A percentile compares a stretch with the other conserved stretches of the same genome.
phyloP scores from a whole-genome alignment of 1,140 invertebrate species.

The Drosophila tropicalis region DNA sequence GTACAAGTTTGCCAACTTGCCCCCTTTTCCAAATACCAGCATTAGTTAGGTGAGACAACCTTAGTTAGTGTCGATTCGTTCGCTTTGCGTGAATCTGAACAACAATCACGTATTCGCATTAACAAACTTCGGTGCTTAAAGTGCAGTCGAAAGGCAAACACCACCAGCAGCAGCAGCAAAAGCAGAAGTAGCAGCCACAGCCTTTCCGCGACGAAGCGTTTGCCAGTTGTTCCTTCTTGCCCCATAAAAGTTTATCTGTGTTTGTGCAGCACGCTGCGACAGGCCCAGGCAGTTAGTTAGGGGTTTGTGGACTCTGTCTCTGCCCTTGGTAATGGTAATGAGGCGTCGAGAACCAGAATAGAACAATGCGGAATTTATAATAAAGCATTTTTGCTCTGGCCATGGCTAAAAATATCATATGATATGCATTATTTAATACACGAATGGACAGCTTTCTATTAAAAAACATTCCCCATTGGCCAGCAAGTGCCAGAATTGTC shows the following conservation, averaged over 20 bases:
- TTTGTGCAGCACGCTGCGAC: slow-evolving; percentile 53
- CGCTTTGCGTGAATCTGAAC: slow-evolving; percentile 47
- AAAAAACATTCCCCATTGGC: not conserved
- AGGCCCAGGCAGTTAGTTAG: not conserved
- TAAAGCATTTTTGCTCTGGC: slow-evolving; percentile 7
- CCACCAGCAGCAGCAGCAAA: slow-evolving; percentile 15
- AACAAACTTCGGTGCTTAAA: slow-evolving; percentile 76
- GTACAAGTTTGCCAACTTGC: slow-evolving; percentile 27
- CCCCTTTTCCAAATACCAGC: no score
- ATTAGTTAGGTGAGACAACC: not conserved
- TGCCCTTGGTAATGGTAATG: slow-evolving; percentile 34
- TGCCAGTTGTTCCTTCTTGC: slow-evolving; percentile 4
- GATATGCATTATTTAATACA: slow-evolving; percentile 7
- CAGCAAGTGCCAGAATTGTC: not conserved
- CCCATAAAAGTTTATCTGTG: slow-evolving; percentile 64
- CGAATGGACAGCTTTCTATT: not conserved
- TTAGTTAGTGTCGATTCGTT: slow-evolving; percentile 38
- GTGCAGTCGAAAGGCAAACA: slow-evolving; percentile 71
- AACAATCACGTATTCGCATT: slow-evolving; percentile 76
- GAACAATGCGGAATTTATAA: slow-evolving; percentile 19
- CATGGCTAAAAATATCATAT: slow-evolving; percentile 37
- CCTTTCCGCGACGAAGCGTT: slow-evolving; percentile 8
- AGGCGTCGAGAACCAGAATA: slow-evolving; percentile 17
- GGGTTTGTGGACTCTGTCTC: not conserved
- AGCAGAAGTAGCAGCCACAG: not conserved